A percentile compares a stretch with the other conserved stretches of the same genome.
These are phyloP conservation scores for Cephus pulcher DNA, from an alignment of 2,888 invertebrate genomes.

Conservation along the genomic window DNA sequence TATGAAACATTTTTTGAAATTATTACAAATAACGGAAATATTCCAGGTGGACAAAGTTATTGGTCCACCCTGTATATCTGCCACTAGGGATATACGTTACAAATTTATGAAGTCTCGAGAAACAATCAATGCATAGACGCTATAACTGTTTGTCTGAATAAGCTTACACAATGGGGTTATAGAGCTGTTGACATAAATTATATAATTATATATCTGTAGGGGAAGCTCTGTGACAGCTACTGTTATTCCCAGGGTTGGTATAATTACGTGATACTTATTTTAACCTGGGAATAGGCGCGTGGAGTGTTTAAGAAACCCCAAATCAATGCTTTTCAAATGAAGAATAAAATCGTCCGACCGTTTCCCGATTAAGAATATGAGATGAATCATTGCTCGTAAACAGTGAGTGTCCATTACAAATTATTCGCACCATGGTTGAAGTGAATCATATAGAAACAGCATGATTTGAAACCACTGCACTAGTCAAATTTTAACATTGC, in stretches of 20 bases:
- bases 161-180: neutral
- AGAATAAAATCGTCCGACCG: no score
- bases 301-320: no score
- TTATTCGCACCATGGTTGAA: neutral
- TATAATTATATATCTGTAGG: neutral
- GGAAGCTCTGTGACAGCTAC: neutral
- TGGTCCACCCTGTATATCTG: no score
- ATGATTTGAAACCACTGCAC: neutral
- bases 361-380: neutral
- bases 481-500: neutral
- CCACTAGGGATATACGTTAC: neutral
- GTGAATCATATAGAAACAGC: neutral
- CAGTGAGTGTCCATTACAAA: neutral
- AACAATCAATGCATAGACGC: neutral
- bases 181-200: neutral
- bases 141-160: no score
- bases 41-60: no score
- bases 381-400: neutral
- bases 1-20: no score
- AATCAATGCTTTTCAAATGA: no score
- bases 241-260: neutral
- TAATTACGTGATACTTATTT: neutral
- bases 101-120: neutral
- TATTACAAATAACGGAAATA: no score
- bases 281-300: neutral